These are phyloP conservation scores for Bujurquina vittata DNA, from an alignment of 2,113 vertebrate species.

Conservation along the genomic window DNA sequence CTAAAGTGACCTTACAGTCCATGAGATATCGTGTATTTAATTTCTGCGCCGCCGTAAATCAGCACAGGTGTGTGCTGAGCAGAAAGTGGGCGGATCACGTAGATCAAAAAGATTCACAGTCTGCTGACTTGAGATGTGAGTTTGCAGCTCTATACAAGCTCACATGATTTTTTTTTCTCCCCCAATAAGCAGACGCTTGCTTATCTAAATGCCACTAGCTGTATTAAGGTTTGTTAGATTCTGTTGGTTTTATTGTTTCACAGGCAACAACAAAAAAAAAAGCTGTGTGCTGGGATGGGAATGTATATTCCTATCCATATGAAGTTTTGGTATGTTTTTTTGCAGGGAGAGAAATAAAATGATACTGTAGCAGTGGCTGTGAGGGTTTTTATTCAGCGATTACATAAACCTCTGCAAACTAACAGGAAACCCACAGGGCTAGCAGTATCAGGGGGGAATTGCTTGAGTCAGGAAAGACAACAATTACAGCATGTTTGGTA, in stretches of 20 bases:
- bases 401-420: constrained; percentile 44
- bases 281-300: not conserved
- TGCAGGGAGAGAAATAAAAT: not conserved
- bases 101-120: constrained; percentile 55
- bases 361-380: constrained; percentile 10
- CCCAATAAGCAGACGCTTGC: constrained; percentile 10
- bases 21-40: constrained; percentile 43
- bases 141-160: constrained; percentile 26
- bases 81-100: constrained; percentile 44
- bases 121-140: constrained; percentile 29
- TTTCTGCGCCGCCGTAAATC: constrained; percentile 40
- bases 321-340: constrained; percentile 12
- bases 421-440: constrained; percentile 30
- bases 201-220: not conserved
- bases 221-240: constrained; percentile 1
- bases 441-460: not conserved
- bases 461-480: constrained; percentile 4
- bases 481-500: not conserved
- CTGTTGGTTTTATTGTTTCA: not conserved
- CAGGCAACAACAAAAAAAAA: not conserved
- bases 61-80: constrained; percentile 54
- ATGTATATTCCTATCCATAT: constrained; percentile 9
- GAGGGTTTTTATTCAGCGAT: not conserved
- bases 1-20: constrained; percentile 40
- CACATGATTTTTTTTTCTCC: constrained; percentile 1